Conservation (phyloP, 2,797 vertebrate genomes). For the Chromobotia macracanthus region DNA sequence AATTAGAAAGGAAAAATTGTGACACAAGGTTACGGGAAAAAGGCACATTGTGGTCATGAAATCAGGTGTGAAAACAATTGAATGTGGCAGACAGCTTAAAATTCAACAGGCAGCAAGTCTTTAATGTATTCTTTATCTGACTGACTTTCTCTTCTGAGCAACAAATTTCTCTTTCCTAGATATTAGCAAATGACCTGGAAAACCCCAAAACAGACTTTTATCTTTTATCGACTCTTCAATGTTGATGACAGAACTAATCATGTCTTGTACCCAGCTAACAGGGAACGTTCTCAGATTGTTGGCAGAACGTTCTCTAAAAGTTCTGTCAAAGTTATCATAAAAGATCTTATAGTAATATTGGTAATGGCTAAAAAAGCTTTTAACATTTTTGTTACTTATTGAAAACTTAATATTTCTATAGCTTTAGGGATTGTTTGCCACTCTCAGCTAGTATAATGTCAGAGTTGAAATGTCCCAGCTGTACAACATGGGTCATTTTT, state of each 20-base stretch:
- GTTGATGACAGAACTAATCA: too few relatives aligned
- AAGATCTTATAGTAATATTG: too few relatives aligned
- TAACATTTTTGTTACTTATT: too few relatives aligned
- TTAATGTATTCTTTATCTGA: conserved; percentile 12
- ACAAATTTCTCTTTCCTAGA: neutral
- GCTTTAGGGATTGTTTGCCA: neutral
- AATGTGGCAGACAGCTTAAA: conserved; percentile 22
- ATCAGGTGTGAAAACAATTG: conserved; percentile 23
- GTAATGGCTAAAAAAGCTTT: too few relatives aligned
- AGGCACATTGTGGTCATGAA: conserved; percentile 31
- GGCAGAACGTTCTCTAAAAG: too few relatives aligned
- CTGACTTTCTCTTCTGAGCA: conserved; percentile 18
- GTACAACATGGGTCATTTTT: too few relatives aligned
- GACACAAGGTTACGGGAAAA: conserved; percentile 37
- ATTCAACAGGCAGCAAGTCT: conserved; percentile 25
- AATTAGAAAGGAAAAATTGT: conserved; percentile 46
- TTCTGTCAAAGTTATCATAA: too few relatives aligned
- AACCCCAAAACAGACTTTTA: neutral
- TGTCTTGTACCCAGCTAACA: too few relatives aligned
- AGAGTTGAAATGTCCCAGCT: neutral
- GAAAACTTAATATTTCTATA: neutral
- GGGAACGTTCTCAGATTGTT: too few relatives aligned
- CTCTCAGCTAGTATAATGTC: neutral
- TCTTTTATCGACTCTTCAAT: neutral
- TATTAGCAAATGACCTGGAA: neutral